Evolutionary conservation across 2,888 invertebrate genomes (phyloP), one percentile per base, ranked within the genome.

Genomic region (Netelia virgata): DNA sequence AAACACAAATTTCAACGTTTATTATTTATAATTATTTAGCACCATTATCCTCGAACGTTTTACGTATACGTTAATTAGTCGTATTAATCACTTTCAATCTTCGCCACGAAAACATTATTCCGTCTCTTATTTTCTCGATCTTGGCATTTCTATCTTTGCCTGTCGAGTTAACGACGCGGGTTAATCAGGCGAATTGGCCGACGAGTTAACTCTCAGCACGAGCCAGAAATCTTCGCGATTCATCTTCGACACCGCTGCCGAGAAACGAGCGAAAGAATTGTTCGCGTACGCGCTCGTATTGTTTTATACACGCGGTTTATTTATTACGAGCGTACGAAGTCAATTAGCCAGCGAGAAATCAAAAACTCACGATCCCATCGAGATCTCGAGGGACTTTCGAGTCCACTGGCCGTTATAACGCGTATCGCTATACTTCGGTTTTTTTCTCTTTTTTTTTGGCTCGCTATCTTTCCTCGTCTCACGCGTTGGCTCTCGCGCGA

Each of bases 401-500:
- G 23, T 16, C 47, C 61, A 36, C 16, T 53, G 64, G 43, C 64
- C 63, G 69, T 75, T 73, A 73, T 66, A 73, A 74, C 68, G 80
- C 80, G 55, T 50, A 50, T 23, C 43, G 66, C 20, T 72, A 28
- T 57, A 59, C 47, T 41, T 16, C 14, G n/a, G 43, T 66, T 64
- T 83, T 61, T 81, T 78, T 74, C 55, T 43, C 77, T 63, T 68
- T 61, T 70, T 77, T 64, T 77, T 68, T 66, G 78, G 64, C n/a
- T 50, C 53, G 69, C 63, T 64, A 23, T 68, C 64, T 41, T 59
- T 79, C 57, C 28, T n/a, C 47, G 16, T 53, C 68, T 70, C 84
- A 76, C 82, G 87, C 79, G 84, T 75, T 85, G 75, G 86, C 79
- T 77, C 81, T 76, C 78, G 85, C 70, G 75, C 85, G 83, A 87